Conservation (phyloP, 2,888 invertebrate genomes). For the Pseudoips prasinana region DNA sequence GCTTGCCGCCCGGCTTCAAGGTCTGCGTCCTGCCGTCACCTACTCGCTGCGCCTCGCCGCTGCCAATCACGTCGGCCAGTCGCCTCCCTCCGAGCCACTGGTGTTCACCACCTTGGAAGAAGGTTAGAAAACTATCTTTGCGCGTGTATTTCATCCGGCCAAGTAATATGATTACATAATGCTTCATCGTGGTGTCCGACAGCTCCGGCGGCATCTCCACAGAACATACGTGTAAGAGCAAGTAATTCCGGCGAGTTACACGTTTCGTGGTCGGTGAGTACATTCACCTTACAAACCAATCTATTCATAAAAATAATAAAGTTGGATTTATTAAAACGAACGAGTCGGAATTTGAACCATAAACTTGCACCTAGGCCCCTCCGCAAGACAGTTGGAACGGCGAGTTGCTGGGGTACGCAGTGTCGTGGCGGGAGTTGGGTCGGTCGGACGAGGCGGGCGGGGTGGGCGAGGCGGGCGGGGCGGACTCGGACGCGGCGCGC, state of each 20-base stretch:
- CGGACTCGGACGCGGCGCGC: conserved; percentile 15
- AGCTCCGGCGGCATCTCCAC: conserved; percentile 87
- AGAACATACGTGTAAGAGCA: conserved; percentile 85
- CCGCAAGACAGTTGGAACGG: conserved; percentile 86
- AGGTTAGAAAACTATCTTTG: conserved; percentile 63
- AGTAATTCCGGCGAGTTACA: conserved; percentile 84
- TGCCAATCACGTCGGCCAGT: conserved; percentile 86
- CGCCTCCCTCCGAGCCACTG: conserved; percentile 85
- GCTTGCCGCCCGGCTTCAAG: conserved; percentile 56
- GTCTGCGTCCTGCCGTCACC: conserved; percentile 85
- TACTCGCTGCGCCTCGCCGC: conserved; percentile 87
- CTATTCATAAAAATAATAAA: too few relatives aligned
- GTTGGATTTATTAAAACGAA: too few relatives aligned
- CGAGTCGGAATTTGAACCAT: too few relatives aligned
- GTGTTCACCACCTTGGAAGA: conserved; percentile 88
- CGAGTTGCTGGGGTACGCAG: conserved; percentile 87
- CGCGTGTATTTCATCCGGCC: neutral
- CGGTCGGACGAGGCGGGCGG: conserved; percentile 41
- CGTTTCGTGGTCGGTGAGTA: conserved; percentile 87
- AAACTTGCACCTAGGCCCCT: conserved; percentile 82
- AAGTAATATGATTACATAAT: neutral
- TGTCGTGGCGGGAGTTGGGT: conserved; percentile 77
- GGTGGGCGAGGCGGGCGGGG: conserved; percentile 38
- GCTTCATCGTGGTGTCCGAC: conserved; percentile 3
- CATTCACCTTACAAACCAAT: too few relatives aligned